Evolutionary conservation across 2,797 vertebrate genomes (phyloP).

Genomic region (Pelobates cultripes): DNA sequence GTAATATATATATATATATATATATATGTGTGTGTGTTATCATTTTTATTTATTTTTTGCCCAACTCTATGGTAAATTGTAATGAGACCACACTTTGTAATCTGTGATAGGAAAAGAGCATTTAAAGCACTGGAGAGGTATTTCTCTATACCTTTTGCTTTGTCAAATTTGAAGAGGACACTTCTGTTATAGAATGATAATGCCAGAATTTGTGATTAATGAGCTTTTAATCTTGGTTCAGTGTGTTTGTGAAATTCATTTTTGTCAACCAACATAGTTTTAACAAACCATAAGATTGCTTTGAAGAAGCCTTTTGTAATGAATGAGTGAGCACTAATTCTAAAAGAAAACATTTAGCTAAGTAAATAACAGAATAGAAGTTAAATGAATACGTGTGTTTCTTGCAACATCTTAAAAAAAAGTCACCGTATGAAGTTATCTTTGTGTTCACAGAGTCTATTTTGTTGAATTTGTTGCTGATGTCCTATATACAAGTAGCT

Average conservation of each 20-base stretch:
- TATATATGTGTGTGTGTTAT: background rate
- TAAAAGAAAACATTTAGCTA: background rate
- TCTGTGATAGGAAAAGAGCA: rapidly evolving
- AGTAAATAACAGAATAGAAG: background rate
- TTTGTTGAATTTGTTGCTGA: too few species aligned
- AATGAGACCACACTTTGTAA: background rate
- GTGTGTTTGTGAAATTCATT: constrained; percentile 23
- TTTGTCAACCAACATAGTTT: background rate
- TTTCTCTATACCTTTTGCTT: background rate
- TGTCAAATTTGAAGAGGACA: background rate
- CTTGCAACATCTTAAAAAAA: too few species aligned
- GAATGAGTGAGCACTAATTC: background rate
- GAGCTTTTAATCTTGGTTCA: constrained; percentile 50
- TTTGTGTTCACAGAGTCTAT: too few species aligned
- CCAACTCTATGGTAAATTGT: background rate
- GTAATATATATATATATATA: too few species aligned
- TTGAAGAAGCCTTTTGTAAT: constrained; percentile 1
- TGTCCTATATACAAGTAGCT: too few species aligned
- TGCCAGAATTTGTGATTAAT: background rate
- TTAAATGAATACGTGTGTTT: background rate
- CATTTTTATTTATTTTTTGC: background rate
- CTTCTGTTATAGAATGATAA: background rate
- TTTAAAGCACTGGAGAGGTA: background rate
- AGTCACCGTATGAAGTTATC: too few species aligned
- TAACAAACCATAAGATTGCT: background rate